Percentiles rank a stretch among this genome's conserved stretches.
phyloP scores from a whole-genome alignment of 2,113 vertebrate species.

The Pithys albifrons region DNA sequence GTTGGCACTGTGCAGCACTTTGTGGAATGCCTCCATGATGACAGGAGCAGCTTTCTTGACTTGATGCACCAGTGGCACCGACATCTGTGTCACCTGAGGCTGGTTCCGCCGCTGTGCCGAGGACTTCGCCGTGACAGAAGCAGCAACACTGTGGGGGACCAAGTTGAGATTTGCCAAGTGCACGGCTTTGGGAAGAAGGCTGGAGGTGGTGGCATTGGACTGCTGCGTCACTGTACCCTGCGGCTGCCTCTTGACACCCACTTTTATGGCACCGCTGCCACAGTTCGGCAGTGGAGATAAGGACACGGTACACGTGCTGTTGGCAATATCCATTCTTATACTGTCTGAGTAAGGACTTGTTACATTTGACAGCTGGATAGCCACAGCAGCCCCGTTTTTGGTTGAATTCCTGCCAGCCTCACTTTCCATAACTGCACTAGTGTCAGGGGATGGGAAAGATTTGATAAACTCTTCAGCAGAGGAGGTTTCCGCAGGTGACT shows the following conservation, averaged over 20 bases:
- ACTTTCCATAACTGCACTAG: conserved; percentile 38
- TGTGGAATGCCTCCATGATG: conserved; percentile 85
- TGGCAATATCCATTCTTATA: conserved; percentile 46
- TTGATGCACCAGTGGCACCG: conserved; percentile 92
- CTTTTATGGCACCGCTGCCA: conserved; percentile 54
- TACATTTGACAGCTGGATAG: conserved; percentile 26
- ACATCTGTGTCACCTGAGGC: conserved; percentile 76
- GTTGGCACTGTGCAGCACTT: conserved; percentile 87
- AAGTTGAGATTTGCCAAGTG: conserved; percentile 96
- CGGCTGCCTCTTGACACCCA: conserved; percentile 47
- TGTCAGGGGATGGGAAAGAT: conserved; percentile 65
- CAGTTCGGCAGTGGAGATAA: conserved; percentile 63
- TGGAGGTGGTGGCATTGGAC: conserved; percentile 58
- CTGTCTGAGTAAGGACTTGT: conserved; percentile 55
- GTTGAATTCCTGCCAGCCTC: conserved; percentile 49
- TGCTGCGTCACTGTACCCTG: conserved; percentile 39
- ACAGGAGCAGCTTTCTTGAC: conserved; percentile 83
- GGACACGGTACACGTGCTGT: not conserved
- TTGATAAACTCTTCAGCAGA: conserved; percentile 78
- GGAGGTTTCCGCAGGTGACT: conserved; percentile 78
- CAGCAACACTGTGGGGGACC: conserved; percentile 93
- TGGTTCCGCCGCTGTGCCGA: conserved; percentile 74
- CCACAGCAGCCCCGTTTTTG: not conserved
- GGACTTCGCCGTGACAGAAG: conserved; percentile 85
- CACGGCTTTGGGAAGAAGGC: conserved; percentile 90